Evolutionary conservation across 2,888 invertebrate species (phyloP), one percentile per base, ranked within the genome.

Genomic region (Sphaerophoria taeniata): DNA sequence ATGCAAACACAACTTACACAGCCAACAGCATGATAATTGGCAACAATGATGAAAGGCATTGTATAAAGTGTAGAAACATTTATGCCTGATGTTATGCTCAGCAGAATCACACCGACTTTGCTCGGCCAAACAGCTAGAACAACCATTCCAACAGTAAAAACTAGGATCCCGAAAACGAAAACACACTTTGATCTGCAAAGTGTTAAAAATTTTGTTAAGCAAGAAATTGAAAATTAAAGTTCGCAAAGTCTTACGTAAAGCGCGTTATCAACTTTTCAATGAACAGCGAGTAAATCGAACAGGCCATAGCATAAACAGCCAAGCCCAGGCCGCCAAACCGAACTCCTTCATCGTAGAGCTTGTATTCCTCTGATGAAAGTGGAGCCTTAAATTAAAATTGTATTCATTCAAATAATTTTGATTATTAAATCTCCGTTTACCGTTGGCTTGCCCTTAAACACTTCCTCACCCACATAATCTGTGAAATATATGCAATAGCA

Each of bases 401-500:
- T 43, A 6, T 3, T 11, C 11, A 39, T 39, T 43, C 9, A 43
- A 43, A 7, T 9, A 4, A 5, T 43, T 43, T 34, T 47, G 16
- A 9, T 47, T 9, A 43, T 39, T 14, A 0, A 33, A 11, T 11
- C 1, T n/a, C 87, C 89, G 88, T 83, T n/a, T n/a, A 92, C 92
- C 77, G 89, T 89, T 12, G 94, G 94, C 89, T 94, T 92, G 0
- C 94, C 94, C 5, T 91, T 90, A 88, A 93, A 94, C 3, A 94
- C 94, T 0, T 93, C 93, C 89, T 95, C 94, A 0, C 94, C 95
- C 0, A 95, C 95, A 89, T 94, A 95, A 89, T 95, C 94, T 0
- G 95, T 95, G 88, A 95, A 95, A 89, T 94, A 95, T 6, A 95
- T 90, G 0, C 94, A 94, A 88, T 95, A 95, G 88, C 94, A 94